Evolutionary conservation across 1,140 invertebrate genomes (phyloP).

Genomic region (Caenorhabditis remanei): DNA sequence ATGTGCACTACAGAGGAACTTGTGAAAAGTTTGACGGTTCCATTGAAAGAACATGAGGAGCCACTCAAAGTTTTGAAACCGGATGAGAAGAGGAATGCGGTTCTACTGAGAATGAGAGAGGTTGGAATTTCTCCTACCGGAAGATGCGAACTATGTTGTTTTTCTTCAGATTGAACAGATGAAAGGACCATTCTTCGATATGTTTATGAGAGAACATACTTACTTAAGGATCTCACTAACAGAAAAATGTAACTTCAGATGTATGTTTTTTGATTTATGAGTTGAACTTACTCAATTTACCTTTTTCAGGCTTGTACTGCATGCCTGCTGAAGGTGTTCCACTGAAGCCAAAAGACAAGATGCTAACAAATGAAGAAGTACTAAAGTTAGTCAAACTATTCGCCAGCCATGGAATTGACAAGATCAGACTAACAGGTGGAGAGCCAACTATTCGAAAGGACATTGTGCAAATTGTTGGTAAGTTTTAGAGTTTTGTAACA

Average conservation of each 20-base stretch:
- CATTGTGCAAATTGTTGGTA: slow-evolving; percentile 86
- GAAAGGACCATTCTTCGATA: slow-evolving; percentile 81
- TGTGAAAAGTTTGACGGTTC: slow-evolving; percentile 5
- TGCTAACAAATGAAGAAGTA: slow-evolving; percentile 90
- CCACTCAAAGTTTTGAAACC: neutral
- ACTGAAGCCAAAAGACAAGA: slow-evolving; percentile 81
- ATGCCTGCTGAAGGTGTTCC: slow-evolving; percentile 95
- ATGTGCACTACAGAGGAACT: slow-evolving; percentile 9
- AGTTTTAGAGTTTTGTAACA: slow-evolving; percentile 62
- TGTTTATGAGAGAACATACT: slow-evolving; percentile 88
- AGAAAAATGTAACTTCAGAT: slow-evolving; percentile 94
- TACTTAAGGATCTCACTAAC: slow-evolving; percentile 95
- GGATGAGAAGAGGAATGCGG: neutral
- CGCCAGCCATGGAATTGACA: slow-evolving; percentile 88
- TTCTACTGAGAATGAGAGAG: slow-evolving; percentile 17
- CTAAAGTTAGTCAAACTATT: slow-evolving; percentile 86
- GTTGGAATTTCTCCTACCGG: neutral
- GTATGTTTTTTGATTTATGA: slow-evolving; percentile 79
- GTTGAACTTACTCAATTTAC: neutral
- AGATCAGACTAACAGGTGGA: slow-evolving; percentile 94
- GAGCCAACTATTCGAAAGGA: slow-evolving; percentile 93
- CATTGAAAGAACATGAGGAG: slow-evolving; percentile 1
- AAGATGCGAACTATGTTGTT: neutral
- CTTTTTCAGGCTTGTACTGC: slow-evolving; percentile 87
- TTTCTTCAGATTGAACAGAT: slow-evolving; percentile 25